These are phyloP conservation scores for Chaetodon trifasciatus DNA, from an alignment of 2,797 vertebrate species.

Conservation along the genomic window DNA sequence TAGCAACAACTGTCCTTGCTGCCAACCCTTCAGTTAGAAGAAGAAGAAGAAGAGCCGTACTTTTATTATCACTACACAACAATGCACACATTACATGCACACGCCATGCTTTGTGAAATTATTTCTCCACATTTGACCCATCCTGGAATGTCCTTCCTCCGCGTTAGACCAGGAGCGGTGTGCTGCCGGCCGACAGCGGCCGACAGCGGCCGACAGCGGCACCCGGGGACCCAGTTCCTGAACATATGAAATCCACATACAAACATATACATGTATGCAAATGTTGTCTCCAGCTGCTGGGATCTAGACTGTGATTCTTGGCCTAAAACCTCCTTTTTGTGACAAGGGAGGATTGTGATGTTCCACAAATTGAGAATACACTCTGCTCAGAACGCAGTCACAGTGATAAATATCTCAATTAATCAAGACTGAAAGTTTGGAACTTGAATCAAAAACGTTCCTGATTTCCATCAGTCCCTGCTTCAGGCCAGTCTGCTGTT, in stretches of 20 bases:
- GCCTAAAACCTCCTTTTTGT: conserved; percentile 40
- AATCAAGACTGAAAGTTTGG: conserved; percentile 39
- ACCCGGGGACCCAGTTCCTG: no score
- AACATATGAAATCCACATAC: not conserved
- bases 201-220: no score
- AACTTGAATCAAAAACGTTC: conserved; percentile 13
- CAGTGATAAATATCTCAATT: conserved; percentile 30
- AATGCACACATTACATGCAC: no score
- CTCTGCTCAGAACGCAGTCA: conserved; percentile 8
- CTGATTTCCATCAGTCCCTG: conserved; percentile 11
- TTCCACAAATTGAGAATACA: conserved; percentile 31
- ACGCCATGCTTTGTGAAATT: no score
- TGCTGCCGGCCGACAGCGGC: no score
- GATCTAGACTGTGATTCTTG: conserved; percentile 16
- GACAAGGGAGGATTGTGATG: conserved; percentile 18
- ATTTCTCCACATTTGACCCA: no score
- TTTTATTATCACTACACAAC: no score
- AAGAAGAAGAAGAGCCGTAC: no score
- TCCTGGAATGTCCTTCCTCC: no score
- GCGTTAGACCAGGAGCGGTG: no score
- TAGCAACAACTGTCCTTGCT: conserved; percentile 12
- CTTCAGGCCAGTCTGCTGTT: not conserved
- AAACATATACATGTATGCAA: not conserved
- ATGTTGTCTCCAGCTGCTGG: conserved; percentile 40
- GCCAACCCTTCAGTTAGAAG: conserved; percentile 7